Conservation (phyloP, 2,113 vertebrate species). For the Mystacornis crossleyi region DNA sequence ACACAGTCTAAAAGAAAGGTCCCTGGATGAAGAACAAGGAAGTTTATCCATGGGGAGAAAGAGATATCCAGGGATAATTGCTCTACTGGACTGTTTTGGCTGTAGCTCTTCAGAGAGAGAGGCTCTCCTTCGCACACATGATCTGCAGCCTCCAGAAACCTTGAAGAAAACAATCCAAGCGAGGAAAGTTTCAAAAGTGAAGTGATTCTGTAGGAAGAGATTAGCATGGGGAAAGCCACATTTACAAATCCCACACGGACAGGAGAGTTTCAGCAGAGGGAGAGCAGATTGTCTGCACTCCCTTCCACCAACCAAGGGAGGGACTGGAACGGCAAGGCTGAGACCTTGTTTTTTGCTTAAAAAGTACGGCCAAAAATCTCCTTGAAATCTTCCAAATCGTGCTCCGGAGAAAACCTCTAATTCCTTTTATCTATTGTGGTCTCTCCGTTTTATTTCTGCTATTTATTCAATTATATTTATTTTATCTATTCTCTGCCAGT, state of each 20-base stretch:
- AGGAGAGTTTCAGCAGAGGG: not conserved
- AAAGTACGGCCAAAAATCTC: accelerated
- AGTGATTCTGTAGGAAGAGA: not conserved
- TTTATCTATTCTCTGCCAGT: not conserved
- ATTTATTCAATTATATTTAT: not conserved
- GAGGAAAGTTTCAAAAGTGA: not conserved
- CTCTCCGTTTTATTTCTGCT: not conserved
- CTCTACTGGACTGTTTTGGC: not conserved
- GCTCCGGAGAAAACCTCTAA: accelerated
- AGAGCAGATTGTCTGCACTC: not conserved
- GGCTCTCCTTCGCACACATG: accelerated
- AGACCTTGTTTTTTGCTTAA: accelerated
- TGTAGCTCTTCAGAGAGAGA: not conserved
- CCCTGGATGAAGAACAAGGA: not conserved
- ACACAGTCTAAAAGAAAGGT: accelerated
- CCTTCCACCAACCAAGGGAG: not conserved
- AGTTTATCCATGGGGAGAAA: not conserved
- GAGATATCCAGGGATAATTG: accelerated
- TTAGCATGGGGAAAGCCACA: accelerated
- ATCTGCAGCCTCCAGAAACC: not conserved
- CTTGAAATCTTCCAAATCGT: not conserved
- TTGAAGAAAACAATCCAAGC: not conserved
- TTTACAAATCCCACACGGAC: not conserved
- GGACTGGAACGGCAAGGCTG: not conserved
- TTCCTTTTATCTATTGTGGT: accelerated